Percentiles rank a stretch among this genome's conserved stretches.
These are phyloP conservation scores for Chelidonichthys spinosus DNA, from an alignment of 2,797 vertebrate genomes.

Conservation along the genomic window DNA sequence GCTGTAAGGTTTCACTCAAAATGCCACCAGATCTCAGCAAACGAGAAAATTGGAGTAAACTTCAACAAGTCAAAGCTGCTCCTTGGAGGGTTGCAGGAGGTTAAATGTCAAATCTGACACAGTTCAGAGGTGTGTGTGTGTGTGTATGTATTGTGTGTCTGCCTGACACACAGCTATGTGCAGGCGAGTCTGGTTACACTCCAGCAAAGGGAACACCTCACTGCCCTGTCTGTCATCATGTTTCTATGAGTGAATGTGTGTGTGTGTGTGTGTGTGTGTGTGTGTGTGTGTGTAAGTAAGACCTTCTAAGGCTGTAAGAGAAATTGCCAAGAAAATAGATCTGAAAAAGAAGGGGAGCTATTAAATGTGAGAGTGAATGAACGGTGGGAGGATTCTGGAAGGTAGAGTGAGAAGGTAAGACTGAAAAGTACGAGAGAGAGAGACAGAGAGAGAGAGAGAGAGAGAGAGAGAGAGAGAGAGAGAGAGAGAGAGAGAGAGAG, in stretches of 20 bases:
- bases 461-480: constrained; percentile 12
- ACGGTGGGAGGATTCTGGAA: background rate
- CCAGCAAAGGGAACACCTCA: constrained; percentile 61
- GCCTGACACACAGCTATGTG: constrained; percentile 55
- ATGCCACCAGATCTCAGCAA: background rate
- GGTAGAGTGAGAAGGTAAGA: constrained; percentile 15
- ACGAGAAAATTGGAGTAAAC: background rate
- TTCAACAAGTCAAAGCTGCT: constrained; percentile 18
- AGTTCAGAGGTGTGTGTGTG: constrained; percentile 19
- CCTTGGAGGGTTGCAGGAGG: constrained; percentile 12
- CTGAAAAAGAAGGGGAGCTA: constrained; percentile 11
- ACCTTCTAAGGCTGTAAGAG: constrained; percentile 69
- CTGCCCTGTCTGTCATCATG: constrained; percentile 52
- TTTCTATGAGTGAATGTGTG: constrained; percentile 16
- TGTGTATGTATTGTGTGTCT: constrained; percentile 29
- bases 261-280: constrained; percentile 16
- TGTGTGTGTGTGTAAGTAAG: constrained; percentile 28
- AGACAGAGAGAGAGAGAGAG: constrained; percentile 15
- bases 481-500: constrained; percentile 11
- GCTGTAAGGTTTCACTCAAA: background rate
- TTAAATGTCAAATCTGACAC: constrained; percentile 49
- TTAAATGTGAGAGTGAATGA: constrained; percentile 34
- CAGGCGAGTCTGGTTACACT: constrained; percentile 66
- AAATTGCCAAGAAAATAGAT: constrained; percentile 4
- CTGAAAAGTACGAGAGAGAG: constrained; percentile 13